Conservation (phyloP, 2,113 vertebrate species). For the Sminthopsis crassicaudata region DNA sequence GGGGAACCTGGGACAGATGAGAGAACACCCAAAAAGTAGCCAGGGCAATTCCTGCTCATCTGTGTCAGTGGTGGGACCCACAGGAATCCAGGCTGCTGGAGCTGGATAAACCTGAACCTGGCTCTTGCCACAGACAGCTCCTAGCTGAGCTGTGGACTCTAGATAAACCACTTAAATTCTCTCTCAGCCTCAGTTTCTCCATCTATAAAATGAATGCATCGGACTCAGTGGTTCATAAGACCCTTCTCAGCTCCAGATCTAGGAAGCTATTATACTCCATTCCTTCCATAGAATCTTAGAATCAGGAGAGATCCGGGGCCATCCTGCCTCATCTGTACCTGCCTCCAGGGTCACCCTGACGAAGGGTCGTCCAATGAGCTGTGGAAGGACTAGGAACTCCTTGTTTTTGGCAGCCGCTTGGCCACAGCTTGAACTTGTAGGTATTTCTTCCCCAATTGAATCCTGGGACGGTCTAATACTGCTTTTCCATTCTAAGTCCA, state of each 20-base stretch:
- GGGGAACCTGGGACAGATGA: neutral
- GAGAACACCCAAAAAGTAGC: neutral
- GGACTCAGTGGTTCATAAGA: neutral
- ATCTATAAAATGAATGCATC: neutral
- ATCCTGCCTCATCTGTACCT: neutral
- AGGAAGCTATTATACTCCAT: neutral
- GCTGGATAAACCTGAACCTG: neutral
- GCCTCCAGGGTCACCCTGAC: neutral
- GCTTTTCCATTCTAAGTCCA: neutral
- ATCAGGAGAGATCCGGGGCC: too few relatives aligned
- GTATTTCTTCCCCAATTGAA: neutral
- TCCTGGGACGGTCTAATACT: accelerated
- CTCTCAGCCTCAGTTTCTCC: neutral
- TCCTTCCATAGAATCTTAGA: neutral
- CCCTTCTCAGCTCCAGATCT: neutral
- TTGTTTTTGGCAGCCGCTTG: neutral
- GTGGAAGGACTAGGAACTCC: neutral
- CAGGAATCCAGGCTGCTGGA: neutral
- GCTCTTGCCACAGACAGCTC: neutral
- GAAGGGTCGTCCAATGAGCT: neutral
- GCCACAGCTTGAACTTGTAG: neutral
- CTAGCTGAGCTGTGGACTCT: neutral
- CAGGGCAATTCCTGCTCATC: neutral
- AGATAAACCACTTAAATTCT: neutral
- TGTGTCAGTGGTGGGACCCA: neutral